A percentile compares a stretch with the other conserved stretches of the same genome.
These are phyloP conservation scores for Lymantria monacha DNA, from an alignment of 2,888 invertebrate genomes.

Conservation along the genomic window DNA sequence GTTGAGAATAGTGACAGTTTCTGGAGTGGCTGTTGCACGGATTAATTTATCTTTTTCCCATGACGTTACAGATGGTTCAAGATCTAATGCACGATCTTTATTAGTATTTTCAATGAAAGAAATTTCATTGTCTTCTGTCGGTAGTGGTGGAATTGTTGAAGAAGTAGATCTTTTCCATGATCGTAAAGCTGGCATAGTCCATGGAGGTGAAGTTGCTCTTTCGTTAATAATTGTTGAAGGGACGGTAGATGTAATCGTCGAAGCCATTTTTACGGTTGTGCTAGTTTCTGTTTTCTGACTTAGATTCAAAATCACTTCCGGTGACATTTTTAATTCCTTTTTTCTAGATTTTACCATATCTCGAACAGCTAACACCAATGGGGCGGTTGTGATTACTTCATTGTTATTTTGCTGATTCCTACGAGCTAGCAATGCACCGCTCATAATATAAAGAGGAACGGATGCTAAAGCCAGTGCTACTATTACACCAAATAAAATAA, in stretches of 20 bases:
- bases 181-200: conserved; percentile 79
- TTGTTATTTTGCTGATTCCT: conserved; percentile 48
- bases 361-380: conserved; percentile 51
- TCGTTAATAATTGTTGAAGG: conserved; percentile 45
- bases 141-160: conserved; percentile 55
- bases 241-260: conserved; percentile 41
- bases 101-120: conserved; percentile 57
- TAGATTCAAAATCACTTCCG: conserved; percentile 50
- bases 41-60: conserved; percentile 72
- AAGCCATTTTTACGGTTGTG: conserved; percentile 40
- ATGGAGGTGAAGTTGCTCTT: conserved; percentile 65
- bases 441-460: conserved; percentile 64
- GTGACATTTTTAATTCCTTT: conserved; percentile 62
- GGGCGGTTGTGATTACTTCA: conserved; percentile 45
- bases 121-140: conserved; percentile 57
- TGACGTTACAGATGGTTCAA: conserved; percentile 62
- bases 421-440: conserved; percentile 53
- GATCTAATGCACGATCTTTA: conserved; percentile 53
- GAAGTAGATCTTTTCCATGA: conserved; percentile 64
- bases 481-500: conserved; percentile 61
- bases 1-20: conserved; percentile 57
- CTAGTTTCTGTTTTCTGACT: conserved; percentile 50
- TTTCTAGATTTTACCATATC: conserved; percentile 63
- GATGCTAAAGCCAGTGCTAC: conserved; percentile 58
- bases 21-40: conserved; percentile 62